phyloP scores from a whole-genome alignment of 2,888 invertebrate species.

The Polymixis lichenea region DNA sequence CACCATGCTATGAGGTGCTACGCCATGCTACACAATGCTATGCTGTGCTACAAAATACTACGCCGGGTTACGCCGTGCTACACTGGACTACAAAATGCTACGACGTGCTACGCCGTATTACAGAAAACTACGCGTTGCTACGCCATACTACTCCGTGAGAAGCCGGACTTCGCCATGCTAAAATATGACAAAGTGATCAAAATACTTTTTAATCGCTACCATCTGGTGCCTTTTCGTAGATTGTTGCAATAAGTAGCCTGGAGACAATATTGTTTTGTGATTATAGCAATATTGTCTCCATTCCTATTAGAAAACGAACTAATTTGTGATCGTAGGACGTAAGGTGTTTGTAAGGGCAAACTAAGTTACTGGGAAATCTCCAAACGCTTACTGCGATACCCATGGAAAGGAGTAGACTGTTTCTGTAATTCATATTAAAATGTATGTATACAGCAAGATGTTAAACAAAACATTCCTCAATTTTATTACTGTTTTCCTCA shows the following conservation, averaged over 20 bases:
- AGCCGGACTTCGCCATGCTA: too few relatives aligned
- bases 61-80: background rate
- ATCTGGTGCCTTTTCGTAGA: background rate
- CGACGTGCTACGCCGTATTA: background rate
- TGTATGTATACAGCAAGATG: background rate
- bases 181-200: background rate
- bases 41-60: too few relatives aligned
- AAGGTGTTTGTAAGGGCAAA: background rate
- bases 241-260: conserved; percentile 4
- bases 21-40: too few relatives aligned
- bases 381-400: background rate
- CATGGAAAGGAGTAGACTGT: background rate
- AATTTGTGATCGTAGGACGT: background rate
- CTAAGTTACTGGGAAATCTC: background rate
- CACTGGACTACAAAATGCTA: background rate
- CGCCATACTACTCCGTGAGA: background rate
- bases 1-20: background rate
- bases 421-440: background rate
- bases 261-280: background rate
- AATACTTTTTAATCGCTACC: background rate
- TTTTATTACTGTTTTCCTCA: background rate
- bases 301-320: background rate
- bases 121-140: background rate
- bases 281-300: background rate
- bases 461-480: background rate